Evolutionary conservation across 2,797 vertebrate genomes (phyloP).

Genomic region (Lithobates sylvaticus): DNA sequence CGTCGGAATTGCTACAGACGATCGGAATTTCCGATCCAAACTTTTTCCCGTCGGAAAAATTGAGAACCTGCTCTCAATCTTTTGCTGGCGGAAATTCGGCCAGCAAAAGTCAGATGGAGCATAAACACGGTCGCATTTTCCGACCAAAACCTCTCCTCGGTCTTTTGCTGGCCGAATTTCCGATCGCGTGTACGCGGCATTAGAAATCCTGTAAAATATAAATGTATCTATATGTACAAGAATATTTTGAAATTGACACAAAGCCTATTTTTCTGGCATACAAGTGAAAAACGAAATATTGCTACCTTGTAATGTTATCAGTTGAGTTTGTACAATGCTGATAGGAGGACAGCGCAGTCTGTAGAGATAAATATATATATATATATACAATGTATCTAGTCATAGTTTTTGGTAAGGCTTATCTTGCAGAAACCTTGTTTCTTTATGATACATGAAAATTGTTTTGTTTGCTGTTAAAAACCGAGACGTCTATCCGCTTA

Average conservation of each 20-base stretch:
- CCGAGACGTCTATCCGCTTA: background rate
- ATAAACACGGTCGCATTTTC: too few species aligned
- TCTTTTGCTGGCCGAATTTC: too few species aligned
- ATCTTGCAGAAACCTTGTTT: background rate
- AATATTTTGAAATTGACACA: background rate
- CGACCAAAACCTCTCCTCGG: too few species aligned
- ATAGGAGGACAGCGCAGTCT: background rate
- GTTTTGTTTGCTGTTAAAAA: constrained; percentile 4
- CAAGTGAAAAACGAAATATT: background rate
- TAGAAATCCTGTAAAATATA: too few species aligned
- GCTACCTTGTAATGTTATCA: background rate
- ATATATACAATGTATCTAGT: background rate
- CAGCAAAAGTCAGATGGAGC: too few species aligned
- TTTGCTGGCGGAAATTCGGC: too few species aligned
- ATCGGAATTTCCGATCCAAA: too few species aligned
- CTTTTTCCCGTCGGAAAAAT: too few species aligned
- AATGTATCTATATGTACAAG: background rate
- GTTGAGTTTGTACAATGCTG: background rate
- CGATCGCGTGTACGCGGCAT: too few species aligned
- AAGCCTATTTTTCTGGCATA: background rate
- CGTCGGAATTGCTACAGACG: too few species aligned
- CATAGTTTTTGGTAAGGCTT: background rate
- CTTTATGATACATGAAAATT: constrained; percentile 28
- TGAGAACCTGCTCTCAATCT: too few species aligned
- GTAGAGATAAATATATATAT: background rate